Percentiles rank a stretch among this genome's conserved stretches.
phyloP scores from a whole-genome alignment of 2,888 invertebrate species.

The Cerceris rybyensis region DNA sequence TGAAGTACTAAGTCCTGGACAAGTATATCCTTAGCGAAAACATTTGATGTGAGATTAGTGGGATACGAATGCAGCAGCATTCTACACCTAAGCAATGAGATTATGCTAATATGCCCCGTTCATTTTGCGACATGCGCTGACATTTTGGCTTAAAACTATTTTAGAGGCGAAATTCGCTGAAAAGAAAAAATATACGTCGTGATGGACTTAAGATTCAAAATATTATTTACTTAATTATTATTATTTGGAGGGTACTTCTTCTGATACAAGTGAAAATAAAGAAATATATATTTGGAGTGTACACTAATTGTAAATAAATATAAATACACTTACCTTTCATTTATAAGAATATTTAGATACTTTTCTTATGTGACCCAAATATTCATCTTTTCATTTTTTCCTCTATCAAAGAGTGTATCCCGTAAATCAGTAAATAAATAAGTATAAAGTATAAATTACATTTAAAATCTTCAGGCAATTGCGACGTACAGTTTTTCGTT shows the following conservation, averaged over 20 bases:
- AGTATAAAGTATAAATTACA: not conserved
- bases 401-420: too few species aligned
- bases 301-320: too few species aligned
- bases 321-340: too few species aligned
- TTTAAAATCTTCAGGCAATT: constrained; percentile 6
- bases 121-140: constrained; percentile 33
- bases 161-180: not conserved
- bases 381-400: too few species aligned
- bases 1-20: constrained; percentile 15
- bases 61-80: constrained; percentile 15
- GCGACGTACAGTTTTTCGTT: constrained; percentile 11
- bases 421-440: too few species aligned
- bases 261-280: too few species aligned
- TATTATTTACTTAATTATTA: not conserved
- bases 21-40: constrained; percentile 20
- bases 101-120: constrained; percentile 58
- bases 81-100: constrained; percentile 32
- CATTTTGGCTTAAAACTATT: constrained; percentile 35
- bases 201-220: constrained; percentile 6
- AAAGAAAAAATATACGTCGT: constrained; percentile 9
- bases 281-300: too few species aligned
- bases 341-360: too few species aligned
- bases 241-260: too few species aligned
- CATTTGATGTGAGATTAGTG: constrained; percentile 48
- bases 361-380: too few species aligned